Conservation (phyloP, 1,140 invertebrate species). For the Lutraria rhynchaena region DNA sequence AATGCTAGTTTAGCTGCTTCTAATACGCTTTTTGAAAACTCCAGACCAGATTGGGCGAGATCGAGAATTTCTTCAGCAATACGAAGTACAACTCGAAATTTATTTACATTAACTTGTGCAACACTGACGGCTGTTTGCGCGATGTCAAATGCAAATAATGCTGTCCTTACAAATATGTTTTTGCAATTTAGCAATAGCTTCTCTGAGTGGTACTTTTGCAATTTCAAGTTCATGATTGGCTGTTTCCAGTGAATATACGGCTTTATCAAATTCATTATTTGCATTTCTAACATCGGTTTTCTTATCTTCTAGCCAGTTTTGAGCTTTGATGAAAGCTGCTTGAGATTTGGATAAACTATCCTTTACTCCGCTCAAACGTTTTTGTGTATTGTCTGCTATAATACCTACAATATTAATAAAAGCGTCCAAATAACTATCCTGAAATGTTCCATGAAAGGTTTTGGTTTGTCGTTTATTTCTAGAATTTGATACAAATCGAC, state of each 20-base stretch:
- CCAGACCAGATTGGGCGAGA: constrained; percentile 30
- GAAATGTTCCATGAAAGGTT: constrained; percentile 2
- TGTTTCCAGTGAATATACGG: constrained; percentile 32
- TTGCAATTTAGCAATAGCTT: constrained; percentile 42
- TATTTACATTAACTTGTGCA: constrained; percentile 57
- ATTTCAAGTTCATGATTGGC: constrained; percentile 52
- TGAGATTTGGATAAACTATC: constrained; percentile 3
- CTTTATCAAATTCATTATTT: constrained; percentile 51
- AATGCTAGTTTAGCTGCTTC: constrained; percentile 51
- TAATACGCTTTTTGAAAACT: constrained; percentile 19
- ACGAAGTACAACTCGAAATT: constrained; percentile 50
- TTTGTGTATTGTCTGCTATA: constrained; percentile 9
- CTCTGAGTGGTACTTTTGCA: constrained; percentile 46
- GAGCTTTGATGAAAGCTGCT: constrained; percentile 15
- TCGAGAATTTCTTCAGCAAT: constrained; percentile 24
- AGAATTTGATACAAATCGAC: constrained; percentile 1
- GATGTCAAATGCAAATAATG: constrained; percentile 55
- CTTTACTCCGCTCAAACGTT: constrained; percentile 30
- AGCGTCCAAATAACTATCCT: constrained; percentile 48
- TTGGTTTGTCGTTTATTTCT: background rate
- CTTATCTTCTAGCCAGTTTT: constrained; percentile 40
- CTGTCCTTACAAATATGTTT: constrained; percentile 48
- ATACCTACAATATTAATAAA: background rate
- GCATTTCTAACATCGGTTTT: constrained; percentile 16
- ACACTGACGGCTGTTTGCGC: constrained; percentile 47